Evolutionary conservation across 1,140 invertebrate species (phyloP).

Genomic region (Lasioglossum albipes): DNA sequence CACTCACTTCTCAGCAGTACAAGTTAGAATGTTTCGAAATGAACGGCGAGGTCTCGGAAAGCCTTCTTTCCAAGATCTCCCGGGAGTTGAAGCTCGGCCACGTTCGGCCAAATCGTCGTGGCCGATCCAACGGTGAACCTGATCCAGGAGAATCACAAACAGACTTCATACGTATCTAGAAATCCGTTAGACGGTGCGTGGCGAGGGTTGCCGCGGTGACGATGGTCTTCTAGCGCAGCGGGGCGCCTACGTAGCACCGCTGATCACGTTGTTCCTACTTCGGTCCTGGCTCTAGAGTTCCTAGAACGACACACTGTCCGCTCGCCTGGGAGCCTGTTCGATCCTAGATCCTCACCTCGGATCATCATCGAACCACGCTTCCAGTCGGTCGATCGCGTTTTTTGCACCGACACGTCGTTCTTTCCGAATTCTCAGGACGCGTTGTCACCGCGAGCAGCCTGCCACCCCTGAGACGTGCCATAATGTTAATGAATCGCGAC

Average conservation of each 20-base stretch:
- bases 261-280: conserved; percentile 60
- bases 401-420: conserved; percentile 7
- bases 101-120: neutral
- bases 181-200: conserved; percentile 63
- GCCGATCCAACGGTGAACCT: neutral
- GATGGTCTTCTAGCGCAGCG: conserved; percentile 37
- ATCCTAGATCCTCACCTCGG: neutral
- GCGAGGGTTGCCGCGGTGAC: conserved; percentile 32
- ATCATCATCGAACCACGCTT: neutral
- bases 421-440: conserved; percentile 51
- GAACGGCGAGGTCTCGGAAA: neutral
- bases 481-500: conserved; percentile 68
- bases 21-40: conserved; percentile 11
- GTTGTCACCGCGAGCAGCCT: conserved; percentile 46
- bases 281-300: conserved; percentile 51
- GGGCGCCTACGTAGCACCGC: neutral
- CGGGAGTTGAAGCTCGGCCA: too few species aligned
- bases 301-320: conserved; percentile 31
- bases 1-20: conserved; percentile 79
- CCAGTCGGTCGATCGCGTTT: neutral
- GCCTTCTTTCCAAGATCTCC: neutral
- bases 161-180: conserved; percentile 50
- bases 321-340: neutral
- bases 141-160: conserved; percentile 17
- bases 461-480: conserved; percentile 75